These are phyloP conservation scores for Anorthoa munda DNA, from an alignment of 2,888 invertebrate genomes.

Conservation along the genomic window DNA sequence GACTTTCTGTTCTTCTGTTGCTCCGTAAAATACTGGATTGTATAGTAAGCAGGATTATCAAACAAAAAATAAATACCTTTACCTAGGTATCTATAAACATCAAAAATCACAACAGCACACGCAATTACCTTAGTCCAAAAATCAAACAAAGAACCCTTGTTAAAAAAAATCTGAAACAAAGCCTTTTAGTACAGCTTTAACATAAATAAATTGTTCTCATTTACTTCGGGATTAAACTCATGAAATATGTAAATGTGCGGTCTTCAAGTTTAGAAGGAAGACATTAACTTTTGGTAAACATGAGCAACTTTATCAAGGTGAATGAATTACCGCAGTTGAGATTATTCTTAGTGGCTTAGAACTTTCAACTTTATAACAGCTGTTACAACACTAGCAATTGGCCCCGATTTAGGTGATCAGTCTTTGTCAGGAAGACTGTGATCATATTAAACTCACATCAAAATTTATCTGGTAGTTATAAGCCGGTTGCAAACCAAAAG, in stretches of 20 bases:
- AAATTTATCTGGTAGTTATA: no score
- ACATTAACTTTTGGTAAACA: constrained; percentile 19
- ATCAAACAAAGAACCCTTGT: constrained; percentile 4
- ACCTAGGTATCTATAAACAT: background rate
- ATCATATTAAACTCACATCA: no score
- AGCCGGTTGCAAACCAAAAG: no score
- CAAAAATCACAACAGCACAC: background rate
- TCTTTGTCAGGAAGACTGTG: no score
- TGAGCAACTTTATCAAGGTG: constrained; percentile 15
- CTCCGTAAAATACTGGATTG: no score
- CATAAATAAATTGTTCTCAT: constrained; percentile 39
- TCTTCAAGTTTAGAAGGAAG: constrained; percentile 26
- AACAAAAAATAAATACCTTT: no score
- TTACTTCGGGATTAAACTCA: constrained; percentile 45
- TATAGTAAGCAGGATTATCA: no score
- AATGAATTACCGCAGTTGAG: constrained; percentile 27
- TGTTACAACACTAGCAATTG: background rate
- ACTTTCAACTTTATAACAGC: constrained; percentile 5
- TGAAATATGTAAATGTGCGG: constrained; percentile 49
- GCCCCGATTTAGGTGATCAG: background rate
- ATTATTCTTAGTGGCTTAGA: background rate
- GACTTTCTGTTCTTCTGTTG: no score
- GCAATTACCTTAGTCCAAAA: background rate
- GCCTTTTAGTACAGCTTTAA: constrained; percentile 10
- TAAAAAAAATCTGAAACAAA: background rate